Conservation (phyloP, 2,888 invertebrate genomes). For the Drosophila ochracea region DNA sequence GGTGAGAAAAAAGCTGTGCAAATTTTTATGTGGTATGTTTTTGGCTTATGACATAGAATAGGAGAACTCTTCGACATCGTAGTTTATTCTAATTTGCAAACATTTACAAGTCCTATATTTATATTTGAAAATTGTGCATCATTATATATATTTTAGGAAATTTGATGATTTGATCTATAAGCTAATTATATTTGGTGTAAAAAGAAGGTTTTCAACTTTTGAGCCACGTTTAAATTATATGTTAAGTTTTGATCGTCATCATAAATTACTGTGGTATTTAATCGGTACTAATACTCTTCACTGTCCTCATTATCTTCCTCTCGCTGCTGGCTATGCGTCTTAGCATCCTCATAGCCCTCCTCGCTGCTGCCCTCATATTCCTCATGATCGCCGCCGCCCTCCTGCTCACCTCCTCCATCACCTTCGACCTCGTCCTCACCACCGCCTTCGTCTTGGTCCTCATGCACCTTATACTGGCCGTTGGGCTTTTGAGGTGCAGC, state of each 20-base stretch:
- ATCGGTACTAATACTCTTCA: constrained; percentile 54
- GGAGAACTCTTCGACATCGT: not conserved
- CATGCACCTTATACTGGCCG: constrained; percentile 57
- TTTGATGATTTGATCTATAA: not conserved
- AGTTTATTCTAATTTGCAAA: not conserved
- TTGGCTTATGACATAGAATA: constrained; percentile 25
- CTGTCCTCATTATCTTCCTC: constrained; percentile 45
- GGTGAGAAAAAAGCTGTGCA: not conserved
- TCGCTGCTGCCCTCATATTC: constrained; percentile 68
- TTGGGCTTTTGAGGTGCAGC: constrained; percentile 23
- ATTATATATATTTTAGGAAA: not conserved
- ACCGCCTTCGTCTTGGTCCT: constrained; percentile 48
- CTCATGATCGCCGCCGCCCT: constrained; percentile 61
- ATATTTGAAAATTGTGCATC: not conserved
- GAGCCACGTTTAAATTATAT: not conserved
- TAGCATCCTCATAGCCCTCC: constrained; percentile 73
- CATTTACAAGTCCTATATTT: not conserved
- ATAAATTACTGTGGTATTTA: not conserved
- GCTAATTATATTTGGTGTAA: not conserved
- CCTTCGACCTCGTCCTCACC: constrained; percentile 38
- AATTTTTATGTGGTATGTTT: not conserved
- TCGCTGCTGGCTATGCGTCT: constrained; percentile 53
- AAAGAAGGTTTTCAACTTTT: not conserved
- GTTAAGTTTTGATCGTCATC: not conserved
- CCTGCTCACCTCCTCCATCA: constrained; percentile 35